These are phyloP conservation scores for Patiria pectinifera DNA, from an alignment of 53 echinoderm and acorn worm genomes.

Conservation along the genomic window DNA sequence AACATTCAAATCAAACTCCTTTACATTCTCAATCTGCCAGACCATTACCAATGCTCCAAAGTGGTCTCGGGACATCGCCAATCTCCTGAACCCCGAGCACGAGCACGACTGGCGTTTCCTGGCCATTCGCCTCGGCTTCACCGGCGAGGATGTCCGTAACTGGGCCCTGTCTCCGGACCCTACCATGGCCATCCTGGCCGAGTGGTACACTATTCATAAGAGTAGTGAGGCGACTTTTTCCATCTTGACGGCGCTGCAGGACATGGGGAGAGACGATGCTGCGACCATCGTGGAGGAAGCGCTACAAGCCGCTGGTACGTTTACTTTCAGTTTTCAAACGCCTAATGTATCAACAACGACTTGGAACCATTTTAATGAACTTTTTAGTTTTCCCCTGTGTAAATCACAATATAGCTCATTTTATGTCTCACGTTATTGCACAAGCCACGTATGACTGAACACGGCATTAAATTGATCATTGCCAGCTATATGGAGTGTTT, in stretches of 20 bases:
- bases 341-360: no score
- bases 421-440: no score
- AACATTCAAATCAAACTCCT: no score
- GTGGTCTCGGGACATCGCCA: constrained; percentile 92
- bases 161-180: constrained; percentile 97
- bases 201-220: constrained; percentile 97
- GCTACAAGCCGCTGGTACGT: constrained; percentile 82
- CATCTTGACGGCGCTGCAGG: constrained; percentile 86
- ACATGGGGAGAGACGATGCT: constrained; percentile 91
- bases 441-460: no score
- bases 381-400: no score
- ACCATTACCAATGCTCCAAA: constrained; percentile 94
- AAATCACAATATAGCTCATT: no score
- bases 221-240: constrained; percentile 96
- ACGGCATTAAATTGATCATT: no score
- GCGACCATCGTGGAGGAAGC: constrained; percentile 82
- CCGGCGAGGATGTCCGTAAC: constrained; percentile 90
- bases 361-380: no score
- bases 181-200: constrained; percentile 90
- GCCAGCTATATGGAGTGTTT: no score
- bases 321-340: no score
- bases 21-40: constrained; percentile 33
- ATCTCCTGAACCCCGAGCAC: constrained; percentile 88
- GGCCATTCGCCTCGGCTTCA: constrained; percentile 93
- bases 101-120: constrained; percentile 93